Evolutionary conservation across 1,140 invertebrate genomes (phyloP).

Genomic region (Euschistus heros): DNA sequence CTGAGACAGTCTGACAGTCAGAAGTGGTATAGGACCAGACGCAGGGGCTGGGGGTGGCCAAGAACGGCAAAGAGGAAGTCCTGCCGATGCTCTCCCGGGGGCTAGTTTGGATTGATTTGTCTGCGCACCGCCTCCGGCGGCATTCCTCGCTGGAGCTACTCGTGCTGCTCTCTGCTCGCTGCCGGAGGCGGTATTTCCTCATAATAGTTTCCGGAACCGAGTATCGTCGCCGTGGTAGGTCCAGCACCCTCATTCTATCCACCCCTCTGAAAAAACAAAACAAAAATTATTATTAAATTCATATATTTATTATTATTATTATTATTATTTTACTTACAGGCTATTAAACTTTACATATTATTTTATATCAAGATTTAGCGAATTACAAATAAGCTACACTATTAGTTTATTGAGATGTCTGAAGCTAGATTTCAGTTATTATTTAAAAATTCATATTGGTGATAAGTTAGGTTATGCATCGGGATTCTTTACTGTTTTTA

Average conservation of each 20-base stretch:
- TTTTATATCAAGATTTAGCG: no score
- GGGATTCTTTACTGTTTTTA: no score
- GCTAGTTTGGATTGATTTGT: constrained; percentile 25
- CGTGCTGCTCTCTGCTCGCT: constrained; percentile 15
- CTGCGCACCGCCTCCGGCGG: neutral
- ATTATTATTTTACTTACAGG: no score
- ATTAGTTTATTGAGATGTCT: no score
- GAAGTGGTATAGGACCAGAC: constrained; percentile 13
- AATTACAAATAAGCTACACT: no score
- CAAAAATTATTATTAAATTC: no score
- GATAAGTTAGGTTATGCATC: no score
- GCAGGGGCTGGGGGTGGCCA: neutral
- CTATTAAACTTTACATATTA: no score
- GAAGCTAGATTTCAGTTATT: no score
- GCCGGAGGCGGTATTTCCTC: constrained; percentile 30
- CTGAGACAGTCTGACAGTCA: constrained; percentile 26
- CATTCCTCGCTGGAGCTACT: constrained; percentile 18
- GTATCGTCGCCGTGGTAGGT: constrained; percentile 29
- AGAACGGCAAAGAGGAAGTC: neutral
- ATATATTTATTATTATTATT: no score
- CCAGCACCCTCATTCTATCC: constrained; percentile 11
- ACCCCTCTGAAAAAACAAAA: neutral
- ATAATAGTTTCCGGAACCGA: constrained; percentile 32
- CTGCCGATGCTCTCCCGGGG: neutral
- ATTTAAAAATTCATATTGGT: no score